Evolutionary conservation across 2,797 vertebrate species (phyloP).

Genomic region (Pseudocheirus occidentalis): DNA sequence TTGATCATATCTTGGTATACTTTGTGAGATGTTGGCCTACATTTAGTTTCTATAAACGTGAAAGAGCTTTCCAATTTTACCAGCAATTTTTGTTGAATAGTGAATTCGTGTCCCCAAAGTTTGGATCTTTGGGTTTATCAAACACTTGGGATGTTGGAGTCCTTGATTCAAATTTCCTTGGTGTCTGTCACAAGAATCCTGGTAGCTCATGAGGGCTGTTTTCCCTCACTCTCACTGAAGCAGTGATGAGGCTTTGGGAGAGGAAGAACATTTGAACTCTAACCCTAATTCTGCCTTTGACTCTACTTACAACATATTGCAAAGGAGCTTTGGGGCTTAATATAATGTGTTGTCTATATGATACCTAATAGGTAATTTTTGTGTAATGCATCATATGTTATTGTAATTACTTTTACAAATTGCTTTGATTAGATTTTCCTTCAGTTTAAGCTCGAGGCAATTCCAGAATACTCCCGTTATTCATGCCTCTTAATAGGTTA

Average conservation of each 20-base stretch:
- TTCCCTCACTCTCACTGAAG: neutral
- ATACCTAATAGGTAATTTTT: neutral
- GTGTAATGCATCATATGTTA: neutral
- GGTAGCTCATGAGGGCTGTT: neutral
- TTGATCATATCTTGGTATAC: neutral
- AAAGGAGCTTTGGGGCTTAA: neutral
- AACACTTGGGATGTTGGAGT: neutral
- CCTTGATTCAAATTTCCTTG: neutral
- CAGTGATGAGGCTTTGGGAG: neutral
- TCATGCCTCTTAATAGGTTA: neutral
- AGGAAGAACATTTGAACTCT: neutral
- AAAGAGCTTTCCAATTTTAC: neutral
- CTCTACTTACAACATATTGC: neutral
- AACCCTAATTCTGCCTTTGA: neutral
- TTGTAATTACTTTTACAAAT: neutral
- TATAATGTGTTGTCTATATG: neutral
- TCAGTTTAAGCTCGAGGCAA: neutral
- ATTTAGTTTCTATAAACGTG: neutral
- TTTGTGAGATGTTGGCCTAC: neutral
- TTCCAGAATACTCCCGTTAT: neutral
- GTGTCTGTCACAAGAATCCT: neutral
- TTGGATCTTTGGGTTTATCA: neutral
- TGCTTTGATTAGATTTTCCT: neutral
- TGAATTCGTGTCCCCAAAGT: neutral
- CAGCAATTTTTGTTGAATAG: neutral